phyloP scores from a whole-genome alignment of 2,888 invertebrate species.

The Elegia similella region DNA sequence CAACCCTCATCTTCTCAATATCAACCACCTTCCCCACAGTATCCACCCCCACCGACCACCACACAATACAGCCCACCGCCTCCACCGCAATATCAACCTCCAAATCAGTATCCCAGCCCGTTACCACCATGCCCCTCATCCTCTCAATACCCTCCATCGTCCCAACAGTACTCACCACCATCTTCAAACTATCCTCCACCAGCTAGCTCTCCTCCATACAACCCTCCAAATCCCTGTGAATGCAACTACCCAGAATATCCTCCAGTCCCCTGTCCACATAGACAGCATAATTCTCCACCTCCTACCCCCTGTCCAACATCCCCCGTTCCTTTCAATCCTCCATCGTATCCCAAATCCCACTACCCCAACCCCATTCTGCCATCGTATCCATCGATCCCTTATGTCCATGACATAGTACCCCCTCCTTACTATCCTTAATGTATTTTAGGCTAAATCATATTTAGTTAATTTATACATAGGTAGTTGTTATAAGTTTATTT shows the following conservation, averaged over 20 bases:
- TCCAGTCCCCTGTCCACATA: constrained; percentile 23
- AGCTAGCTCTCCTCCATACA: constrained; percentile 21
- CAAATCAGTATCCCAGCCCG: constrained; percentile 23
- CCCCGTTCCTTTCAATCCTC: constrained; percentile 22
- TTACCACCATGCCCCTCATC: constrained; percentile 13
- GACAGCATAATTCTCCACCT: constrained; percentile 19
- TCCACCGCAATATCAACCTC: constrained; percentile 15
- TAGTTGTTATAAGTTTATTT: background rate
- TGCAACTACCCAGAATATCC: constrained; percentile 24
- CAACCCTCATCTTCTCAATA: background rate
- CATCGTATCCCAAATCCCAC: constrained; percentile 15
- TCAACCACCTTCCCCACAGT: background rate
- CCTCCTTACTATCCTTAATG: constrained; percentile 23
- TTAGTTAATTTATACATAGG: no score
- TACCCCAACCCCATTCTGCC: constrained; percentile 22
- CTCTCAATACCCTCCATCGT: constrained; percentile 19
- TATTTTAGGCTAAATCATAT: no score
- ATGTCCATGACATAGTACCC: constrained; percentile 21
- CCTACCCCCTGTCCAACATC: constrained; percentile 22
- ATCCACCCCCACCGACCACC: constrained; percentile 12
- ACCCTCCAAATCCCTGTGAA: constrained; percentile 19
- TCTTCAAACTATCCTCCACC: constrained; percentile 18
- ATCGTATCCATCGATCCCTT: constrained; percentile 23
- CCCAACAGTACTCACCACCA: constrained; percentile 17
- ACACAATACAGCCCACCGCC: constrained; percentile 15